phyloP scores from a whole-genome alignment of 92 coral and sea anemone genomes.

The Phenganax marumi region DNA sequence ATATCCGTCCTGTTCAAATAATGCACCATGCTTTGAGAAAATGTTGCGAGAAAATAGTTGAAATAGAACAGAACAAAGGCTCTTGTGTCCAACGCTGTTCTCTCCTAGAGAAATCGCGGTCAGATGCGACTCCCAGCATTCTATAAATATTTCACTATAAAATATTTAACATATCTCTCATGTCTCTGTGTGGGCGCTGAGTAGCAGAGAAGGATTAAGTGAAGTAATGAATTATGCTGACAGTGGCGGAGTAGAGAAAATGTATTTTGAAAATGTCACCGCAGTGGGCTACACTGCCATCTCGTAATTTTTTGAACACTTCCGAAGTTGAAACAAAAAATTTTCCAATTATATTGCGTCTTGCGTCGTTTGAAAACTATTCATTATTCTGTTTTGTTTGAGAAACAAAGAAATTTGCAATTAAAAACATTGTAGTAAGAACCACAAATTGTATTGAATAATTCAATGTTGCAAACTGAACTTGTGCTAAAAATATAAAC shows the following conservation, averaged over 20 bases:
- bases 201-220: constrained; percentile 9
- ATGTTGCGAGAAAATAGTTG: neutral
- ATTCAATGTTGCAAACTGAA: neutral
- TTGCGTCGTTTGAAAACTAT: neutral
- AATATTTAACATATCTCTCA: constrained; percentile 37
- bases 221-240: constrained; percentile 3
- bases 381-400: neutral
- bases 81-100: constrained; percentile 5
- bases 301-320: no score
- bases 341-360: no score
- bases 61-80: constrained; percentile 27
- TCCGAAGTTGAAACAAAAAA: no score
- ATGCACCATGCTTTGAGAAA: neutral
- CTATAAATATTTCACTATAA: constrained; percentile 21
- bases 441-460: constrained; percentile 8
- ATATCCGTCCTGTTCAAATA: constrained; percentile 31
- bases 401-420: constrained; percentile 24
- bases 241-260: neutral
- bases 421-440: constrained; percentile 4
- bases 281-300: no score
- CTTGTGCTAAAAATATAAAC: neutral
- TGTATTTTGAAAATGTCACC: neutral
- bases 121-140: neutral
- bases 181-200: constrained; percentile 24
- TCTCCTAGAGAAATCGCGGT: neutral